These are phyloP conservation scores for Bombus breviceps DNA, from an alignment of 1,140 invertebrate species.

Conservation along the genomic window DNA sequence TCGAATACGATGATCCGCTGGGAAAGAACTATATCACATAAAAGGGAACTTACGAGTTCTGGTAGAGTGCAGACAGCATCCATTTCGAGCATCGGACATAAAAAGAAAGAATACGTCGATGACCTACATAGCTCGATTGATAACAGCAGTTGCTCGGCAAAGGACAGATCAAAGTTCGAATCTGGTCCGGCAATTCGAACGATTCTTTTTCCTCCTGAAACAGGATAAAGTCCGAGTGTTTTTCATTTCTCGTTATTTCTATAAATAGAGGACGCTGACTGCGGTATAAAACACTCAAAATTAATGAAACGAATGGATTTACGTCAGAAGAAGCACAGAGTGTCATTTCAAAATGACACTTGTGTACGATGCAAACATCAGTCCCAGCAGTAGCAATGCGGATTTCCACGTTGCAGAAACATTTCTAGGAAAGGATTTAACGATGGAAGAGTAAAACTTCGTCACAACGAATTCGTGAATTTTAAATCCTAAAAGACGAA, in stretches of 20 bases:
- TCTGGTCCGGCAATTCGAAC: neutral
- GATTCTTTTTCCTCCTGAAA: neutral
- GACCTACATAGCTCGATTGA: constrained; percentile 24
- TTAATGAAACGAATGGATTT: neutral
- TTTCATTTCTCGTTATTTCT: constrained; percentile 5
- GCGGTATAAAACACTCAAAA: neutral
- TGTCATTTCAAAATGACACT: neutral
- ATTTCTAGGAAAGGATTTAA: neutral
- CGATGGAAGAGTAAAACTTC: neutral
- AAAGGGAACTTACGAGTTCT: neutral
- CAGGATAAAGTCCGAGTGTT: neutral
- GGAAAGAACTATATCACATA: neutral
- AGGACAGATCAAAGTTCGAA: constrained; percentile 24
- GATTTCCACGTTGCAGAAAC: neutral
- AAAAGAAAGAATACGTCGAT: constrained; percentile 15
- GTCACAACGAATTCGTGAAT: constrained; percentile 41
- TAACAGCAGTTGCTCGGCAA: constrained; percentile 14
- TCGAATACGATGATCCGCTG: neutral
- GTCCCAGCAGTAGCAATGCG: neutral
- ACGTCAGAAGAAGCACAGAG: neutral
- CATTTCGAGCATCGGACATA: neutral
- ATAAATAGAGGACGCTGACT: neutral
- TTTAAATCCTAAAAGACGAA: constrained; percentile 15
- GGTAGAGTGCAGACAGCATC: neutral
- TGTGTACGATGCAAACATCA: neutral